Evolutionary conservation across 2,888 invertebrate species (phyloP).

Genomic region (Invenusta paracnida): DNA sequence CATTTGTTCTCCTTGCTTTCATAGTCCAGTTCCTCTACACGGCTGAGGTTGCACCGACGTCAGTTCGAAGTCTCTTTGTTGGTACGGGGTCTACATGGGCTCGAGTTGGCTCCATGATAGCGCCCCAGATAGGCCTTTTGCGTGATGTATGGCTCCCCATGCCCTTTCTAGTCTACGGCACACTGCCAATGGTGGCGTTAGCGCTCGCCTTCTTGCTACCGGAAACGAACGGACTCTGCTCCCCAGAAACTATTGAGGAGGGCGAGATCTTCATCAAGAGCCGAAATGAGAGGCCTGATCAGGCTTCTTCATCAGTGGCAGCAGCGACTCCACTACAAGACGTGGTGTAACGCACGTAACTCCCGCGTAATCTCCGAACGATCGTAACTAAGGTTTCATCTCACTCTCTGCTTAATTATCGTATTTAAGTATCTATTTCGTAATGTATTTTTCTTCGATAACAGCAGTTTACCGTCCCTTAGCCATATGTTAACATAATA

Average conservation of each 20-base stretch:
- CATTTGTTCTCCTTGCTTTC: background rate
- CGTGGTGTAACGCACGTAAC: too few species aligned
- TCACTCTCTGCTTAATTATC: too few species aligned
- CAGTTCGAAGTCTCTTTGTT: background rate
- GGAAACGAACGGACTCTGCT: background rate
- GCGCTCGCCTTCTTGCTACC: background rate
- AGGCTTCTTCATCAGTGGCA: too few species aligned
- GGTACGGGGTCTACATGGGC: conserved; percentile 7
- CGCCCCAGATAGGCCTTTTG: background rate
- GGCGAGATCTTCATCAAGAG: background rate
- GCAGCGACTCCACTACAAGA: too few species aligned
- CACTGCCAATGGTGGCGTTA: background rate
- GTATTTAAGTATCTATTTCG: too few species aligned
- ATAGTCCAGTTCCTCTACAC: background rate
- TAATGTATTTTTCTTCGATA: too few species aligned
- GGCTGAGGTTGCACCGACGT: background rate
- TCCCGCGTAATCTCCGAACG: too few species aligned
- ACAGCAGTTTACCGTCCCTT: too few species aligned
- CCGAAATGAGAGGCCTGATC: background rate
- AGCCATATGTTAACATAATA: too few species aligned
- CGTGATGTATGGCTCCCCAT: background rate
- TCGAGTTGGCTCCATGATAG: background rate
- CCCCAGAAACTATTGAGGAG: background rate
- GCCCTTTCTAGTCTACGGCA: background rate
- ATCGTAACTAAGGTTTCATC: too few species aligned